Evolutionary conservation across 2,797 vertebrate genomes (phyloP).

Genomic region (Acanthurus lineatus): DNA sequence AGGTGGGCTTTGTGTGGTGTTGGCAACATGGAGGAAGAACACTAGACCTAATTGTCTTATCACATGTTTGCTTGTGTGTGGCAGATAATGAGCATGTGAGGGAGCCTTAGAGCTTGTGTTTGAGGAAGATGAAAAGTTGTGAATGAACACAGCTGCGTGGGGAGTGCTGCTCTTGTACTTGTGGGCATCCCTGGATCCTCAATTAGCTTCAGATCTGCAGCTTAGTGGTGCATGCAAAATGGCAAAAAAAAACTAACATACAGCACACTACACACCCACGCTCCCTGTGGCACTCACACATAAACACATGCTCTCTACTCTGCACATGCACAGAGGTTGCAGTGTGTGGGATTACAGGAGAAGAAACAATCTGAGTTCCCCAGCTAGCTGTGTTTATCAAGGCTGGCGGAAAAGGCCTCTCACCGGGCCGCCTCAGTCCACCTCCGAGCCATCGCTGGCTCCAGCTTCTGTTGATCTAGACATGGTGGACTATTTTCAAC

Average conservation of each 20-base stretch:
- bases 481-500: slow-evolving; percentile 49
- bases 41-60: slow-evolving; percentile 4
- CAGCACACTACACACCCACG: neutral
- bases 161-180: neutral
- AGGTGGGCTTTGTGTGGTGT: slow-evolving; percentile 48
- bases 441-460: slow-evolving; percentile 32
- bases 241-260: neutral
- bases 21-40: slow-evolving; percentile 16
- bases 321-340: slow-evolving; percentile 31
- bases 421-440: slow-evolving; percentile 35
- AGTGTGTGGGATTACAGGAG: slow-evolving; percentile 41
- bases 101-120: neutral
- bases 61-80: neutral
- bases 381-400: slow-evolving; percentile 48
- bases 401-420: slow-evolving; percentile 50
- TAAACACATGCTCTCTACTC: slow-evolving; percentile 2
- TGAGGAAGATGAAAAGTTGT: neutral
- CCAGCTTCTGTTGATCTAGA: slow-evolving; percentile 56
- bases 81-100: neutral
- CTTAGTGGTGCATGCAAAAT: neutral
- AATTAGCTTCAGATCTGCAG: neutral
- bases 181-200: neutral
- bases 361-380: slow-evolving; percentile 52
- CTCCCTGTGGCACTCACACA: slow-evolving; percentile 1
- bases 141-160: neutral